phyloP scores from a whole-genome alignment of 2,113 vertebrate genomes.

The Parotia lawesii region DNA sequence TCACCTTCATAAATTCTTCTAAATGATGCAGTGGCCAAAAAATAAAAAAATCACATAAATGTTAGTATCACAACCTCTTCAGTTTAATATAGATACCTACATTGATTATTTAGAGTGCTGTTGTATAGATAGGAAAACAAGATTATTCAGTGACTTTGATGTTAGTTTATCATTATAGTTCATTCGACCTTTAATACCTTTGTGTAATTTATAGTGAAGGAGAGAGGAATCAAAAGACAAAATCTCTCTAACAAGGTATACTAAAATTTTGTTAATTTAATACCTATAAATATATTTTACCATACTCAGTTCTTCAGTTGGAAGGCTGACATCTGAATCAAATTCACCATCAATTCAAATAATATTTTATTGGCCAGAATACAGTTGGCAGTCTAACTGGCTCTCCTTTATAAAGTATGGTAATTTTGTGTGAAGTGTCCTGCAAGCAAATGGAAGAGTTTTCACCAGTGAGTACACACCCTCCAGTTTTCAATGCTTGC shows the following conservation, averaged over 20 bases:
- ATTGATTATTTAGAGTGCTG: background rate
- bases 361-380: background rate
- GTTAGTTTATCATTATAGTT: background rate
- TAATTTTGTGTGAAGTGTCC: background rate
- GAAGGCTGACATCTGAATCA: background rate
- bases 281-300: background rate
- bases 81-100: background rate
- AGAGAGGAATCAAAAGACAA: background rate
- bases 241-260: background rate
- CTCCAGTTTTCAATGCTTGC: background rate
- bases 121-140: background rate
- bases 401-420: background rate
- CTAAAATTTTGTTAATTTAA: background rate
- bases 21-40: background rate
- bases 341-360: background rate
- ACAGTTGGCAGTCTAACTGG: background rate
- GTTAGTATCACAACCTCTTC: background rate
- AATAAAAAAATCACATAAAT: background rate
- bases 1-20: background rate
- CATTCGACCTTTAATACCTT: background rate
- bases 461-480: background rate
- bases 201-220: background rate
- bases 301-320: background rate
- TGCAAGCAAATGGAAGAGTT: background rate
- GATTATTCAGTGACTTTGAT: background rate